Evolutionary conservation across 2,888 invertebrate genomes (phyloP), one percentile per base, ranked within the genome.

Genomic region (Diaphora mendica): DNA sequence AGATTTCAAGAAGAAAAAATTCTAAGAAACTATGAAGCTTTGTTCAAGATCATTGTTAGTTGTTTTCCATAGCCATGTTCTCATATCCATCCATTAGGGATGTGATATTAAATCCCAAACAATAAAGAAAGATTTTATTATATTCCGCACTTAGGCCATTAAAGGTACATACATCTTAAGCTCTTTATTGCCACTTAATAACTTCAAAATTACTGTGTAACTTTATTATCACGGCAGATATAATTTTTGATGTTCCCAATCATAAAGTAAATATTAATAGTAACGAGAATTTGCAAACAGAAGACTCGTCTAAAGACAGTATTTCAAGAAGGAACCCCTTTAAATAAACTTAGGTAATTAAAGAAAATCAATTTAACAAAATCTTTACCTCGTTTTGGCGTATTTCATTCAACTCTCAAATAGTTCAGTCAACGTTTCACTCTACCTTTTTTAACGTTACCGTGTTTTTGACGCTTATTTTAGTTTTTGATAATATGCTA

Each of bases 21-120:
- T 23, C 68, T 48, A n/a, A 33, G 68, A 23, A 51, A 11, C 20
- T 13, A 39, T 42, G 26, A 42, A 39, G 13, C 26, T 44, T 70
- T 70, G 70, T 64, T 70, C 23, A 44, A 23, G 70, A 30, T 44
- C 39, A 70, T 64, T 70, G 64, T 70, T 64, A 20, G 44, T 44
- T 44, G 42, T 64, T 64, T 70, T 70, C 70, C 44, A 62, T 68
- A n/a, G 68, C 23, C 11, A 7, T 68, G 33, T 39, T 68, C 51
- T 68, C 68, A 68, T 51, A 68, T 44, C 8, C 13, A 23, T 7
- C n/a, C 39, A 68, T 68, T 42, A 62, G 44, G 33, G 44, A 44
- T 33, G 62, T 70, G 70, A 44, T 64, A 70, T 70, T 62, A 44
- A 35, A 70, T 59, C 44, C 39, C 44, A 62, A 70, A 68, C 68